Evolutionary conservation across 2,113 vertebrate species (phyloP), one percentile per base, ranked within the genome.

Genomic region (Xiphophorus hellerii): DNA sequence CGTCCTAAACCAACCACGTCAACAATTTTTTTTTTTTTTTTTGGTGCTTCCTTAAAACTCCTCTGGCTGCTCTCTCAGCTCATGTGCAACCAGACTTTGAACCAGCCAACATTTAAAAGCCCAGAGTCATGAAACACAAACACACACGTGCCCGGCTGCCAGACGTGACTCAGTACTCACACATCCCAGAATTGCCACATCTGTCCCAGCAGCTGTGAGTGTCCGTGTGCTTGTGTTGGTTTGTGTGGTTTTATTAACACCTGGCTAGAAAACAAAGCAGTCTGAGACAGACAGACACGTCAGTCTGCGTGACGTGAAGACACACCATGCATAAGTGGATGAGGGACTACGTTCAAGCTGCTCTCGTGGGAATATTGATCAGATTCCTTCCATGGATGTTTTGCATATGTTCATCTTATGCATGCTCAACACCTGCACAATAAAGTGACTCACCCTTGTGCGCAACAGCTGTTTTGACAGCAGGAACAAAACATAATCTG

Each of bases 111-210:
- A 66, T 33, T 17, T 75, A 87, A 76, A 83, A 87, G 12, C 71
- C 66, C 70, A 62, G 42, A 81, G 70, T 88, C 77, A 88, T 90
- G 89, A 89, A 81, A 91, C 88, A 88, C 81, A 81, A 66, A 29
- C 51, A 6, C 62, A 69, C 70, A 74, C 42, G 63, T 71, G 28
- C 71, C 71, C 75, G 61, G 30, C 44, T 87, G 83, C 86, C 83
- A 91, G 90, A 91, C 86, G 20, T 93, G 92, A 94, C 87, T 93
- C 91, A 92, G 73, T 82, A 14, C 64, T 39, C 74, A 62, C 63
- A 67, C 51, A 84, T 77, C 86, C 73, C 77, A 68, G 78, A 39
- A 66, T 82, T 84, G 69, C 83, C 85, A 92, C 87, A 92, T 91
- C 92, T 92, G 89, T 78, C 74, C 80, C 76, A 86, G 78, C 89